Evolutionary conservation across 2,888 invertebrate genomes (phyloP).

Genomic region (Calameuta idolon): DNA sequence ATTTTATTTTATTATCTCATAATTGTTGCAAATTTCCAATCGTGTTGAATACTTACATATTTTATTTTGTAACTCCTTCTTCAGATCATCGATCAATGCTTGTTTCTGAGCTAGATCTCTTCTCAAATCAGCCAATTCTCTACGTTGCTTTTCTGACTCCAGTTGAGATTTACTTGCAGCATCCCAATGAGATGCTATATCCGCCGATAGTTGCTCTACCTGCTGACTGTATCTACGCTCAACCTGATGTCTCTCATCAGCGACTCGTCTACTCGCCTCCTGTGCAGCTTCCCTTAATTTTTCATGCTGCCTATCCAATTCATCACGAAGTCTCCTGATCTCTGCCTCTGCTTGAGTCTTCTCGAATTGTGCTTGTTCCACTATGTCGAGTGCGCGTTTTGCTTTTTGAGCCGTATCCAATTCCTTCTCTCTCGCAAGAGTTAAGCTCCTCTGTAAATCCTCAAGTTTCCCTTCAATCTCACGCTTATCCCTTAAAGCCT

Average conservation of each 20-base stretch:
- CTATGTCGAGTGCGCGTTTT: constrained; percentile 77
- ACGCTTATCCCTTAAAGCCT: constrained; percentile 51
- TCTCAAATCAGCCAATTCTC: constrained; percentile 81
- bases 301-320: constrained; percentile 81
- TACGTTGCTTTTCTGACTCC: constrained; percentile 82
- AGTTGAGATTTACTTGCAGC: constrained; percentile 77
- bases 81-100: constrained; percentile 81
- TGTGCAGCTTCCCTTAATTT: constrained; percentile 81
- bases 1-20: too few relatives aligned
- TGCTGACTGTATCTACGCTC: constrained; percentile 79
- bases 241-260: constrained; percentile 79
- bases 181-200: constrained; percentile 85
- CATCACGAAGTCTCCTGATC: constrained; percentile 80
- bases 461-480: constrained; percentile 69
- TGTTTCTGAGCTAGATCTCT: constrained; percentile 83
- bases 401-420: constrained; percentile 74
- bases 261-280: constrained; percentile 77
- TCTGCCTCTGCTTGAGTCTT: constrained; percentile 82
- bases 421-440: constrained; percentile 75
- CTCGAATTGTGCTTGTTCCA: constrained; percentile 82
- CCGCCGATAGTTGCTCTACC: constrained; percentile 83
- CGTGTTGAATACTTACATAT: constrained; percentile 69
- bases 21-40: background rate
- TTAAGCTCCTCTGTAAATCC: constrained; percentile 75
- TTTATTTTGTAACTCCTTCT: constrained; percentile 83